Base-by-base conservation (phyloP, 2,797 vertebrate species). In the Acanthis flammea region DNA sequence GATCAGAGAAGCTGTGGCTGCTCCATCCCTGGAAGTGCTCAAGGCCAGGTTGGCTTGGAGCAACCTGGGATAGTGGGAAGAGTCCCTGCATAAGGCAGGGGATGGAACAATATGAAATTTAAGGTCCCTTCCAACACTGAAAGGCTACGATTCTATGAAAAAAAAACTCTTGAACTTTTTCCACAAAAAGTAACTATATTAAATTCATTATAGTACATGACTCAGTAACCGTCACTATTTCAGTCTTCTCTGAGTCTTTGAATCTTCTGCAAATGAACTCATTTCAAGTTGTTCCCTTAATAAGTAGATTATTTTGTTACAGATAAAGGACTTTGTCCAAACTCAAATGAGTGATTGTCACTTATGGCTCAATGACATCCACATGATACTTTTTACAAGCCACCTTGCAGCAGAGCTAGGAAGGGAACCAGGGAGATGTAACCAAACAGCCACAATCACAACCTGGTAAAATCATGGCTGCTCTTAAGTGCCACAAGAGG, bases 371-470 rank as follows among this genome's bases (percentile, higher is more conserved):
- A 0, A 12, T 22, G 2, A 4, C 15, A 44, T 21, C 19, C 30
- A 22, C 6, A 2, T 1, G 10, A 47, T 15, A 8, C 0, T 0
- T 55, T 87, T 57, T 47, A 50, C 7, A 21, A 53, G 62, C 19
- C 7, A n/a, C 5, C 12, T 17, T 44, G 22, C 48, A 57, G 37
- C 65, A 66, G 44, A 54, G 19, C 14, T 35, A 3, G 37, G 37
- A 42, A 14, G n/a, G 48, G 37, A 90, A 42, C 27, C 4, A 9
- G 23, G 5, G 33, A 15, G 18, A 24, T 50, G 7, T 8, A 42
- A 45, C 44, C 61, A 44, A 48, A 47, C 8, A 73, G n/a, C 37
- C 27, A 31, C 22, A 42, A 16, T 5, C 9, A 0, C 8, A 8
- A 11, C 5, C 42, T 35, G 50, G 25, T 60, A 48, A 76, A 75